A percentile compares a stretch with the other conserved stretches of the same genome.
Evolutionary conservation across 2,113 vertebrate genomes (phyloP).

Genomic region (Ramphastos sulfuratus): DNA sequence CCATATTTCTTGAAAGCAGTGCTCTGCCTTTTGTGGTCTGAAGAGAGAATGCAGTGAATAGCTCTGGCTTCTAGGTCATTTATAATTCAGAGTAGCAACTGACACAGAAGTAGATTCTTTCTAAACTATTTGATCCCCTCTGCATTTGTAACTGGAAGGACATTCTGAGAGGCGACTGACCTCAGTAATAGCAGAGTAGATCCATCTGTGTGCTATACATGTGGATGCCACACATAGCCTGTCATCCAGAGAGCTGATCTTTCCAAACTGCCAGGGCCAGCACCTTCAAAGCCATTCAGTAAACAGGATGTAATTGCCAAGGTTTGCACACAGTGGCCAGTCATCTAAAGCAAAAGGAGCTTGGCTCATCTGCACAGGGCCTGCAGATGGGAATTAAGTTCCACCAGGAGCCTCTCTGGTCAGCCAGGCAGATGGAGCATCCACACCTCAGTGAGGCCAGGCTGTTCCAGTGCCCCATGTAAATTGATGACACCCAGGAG

Average conservation of each 20-base stretch:
- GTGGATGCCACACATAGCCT: neutral
- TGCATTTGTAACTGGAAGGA: neutral
- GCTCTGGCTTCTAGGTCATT: neutral
- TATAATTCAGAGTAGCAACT: neutral
- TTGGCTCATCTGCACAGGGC: neutral
- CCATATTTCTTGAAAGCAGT: neutral
- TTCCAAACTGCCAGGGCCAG: neutral
- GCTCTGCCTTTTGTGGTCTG: neutral
- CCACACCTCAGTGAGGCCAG: neutral
- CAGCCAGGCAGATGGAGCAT: neutral
- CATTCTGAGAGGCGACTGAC: neutral
- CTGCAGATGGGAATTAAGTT: neutral
- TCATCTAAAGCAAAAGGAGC: neutral
- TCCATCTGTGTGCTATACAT: neutral
- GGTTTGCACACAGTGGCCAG: neutral
- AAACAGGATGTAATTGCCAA: neutral
- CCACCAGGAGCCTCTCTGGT: neutral
- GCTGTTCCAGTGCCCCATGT: neutral
- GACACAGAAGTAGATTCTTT: conserved; percentile 4
- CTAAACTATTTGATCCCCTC: neutral
- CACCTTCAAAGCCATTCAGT: neutral
- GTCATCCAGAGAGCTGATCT: neutral
- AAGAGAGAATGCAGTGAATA: neutral
- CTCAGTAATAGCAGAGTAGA: neutral
- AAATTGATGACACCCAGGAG: neutral